Evolutionary conservation across 2,797 vertebrate species (phyloP), one percentile per base, ranked within the genome.

Genomic region (Pseudocheirus occidentalis): DNA sequence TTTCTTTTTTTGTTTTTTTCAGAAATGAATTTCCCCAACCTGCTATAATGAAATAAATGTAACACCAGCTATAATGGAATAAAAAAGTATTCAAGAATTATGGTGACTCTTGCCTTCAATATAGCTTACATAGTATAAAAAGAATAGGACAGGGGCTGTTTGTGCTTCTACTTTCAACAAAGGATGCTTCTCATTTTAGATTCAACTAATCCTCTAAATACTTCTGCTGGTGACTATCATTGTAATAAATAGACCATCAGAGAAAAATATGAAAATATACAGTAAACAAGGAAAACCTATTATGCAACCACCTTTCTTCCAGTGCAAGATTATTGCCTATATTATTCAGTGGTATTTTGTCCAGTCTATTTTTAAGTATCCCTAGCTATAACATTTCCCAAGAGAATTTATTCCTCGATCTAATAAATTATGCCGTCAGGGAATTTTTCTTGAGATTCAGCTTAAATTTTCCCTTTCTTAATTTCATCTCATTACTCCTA

Each of bases 401-500:
- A 95, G 94, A 92, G 98, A 98, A 96, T 98, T 55, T 96, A 98
- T 97, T 98, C 95, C 94, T 91, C 95, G 96, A 96, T 96, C 96
- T 98, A 98, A 98, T 95, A 96, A 96, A 97, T 95, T 96, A 98
- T 90, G 97, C 96, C 56, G 0, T 95, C 96, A 97, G 94, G 95
- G 98, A 98, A 94, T 96, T 98, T 95, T 97, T 98, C 89, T 96
- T 95, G 93, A 98, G 96, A 98, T 98, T 98, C 97, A 98, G 91
- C 97, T 97, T 97, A 94, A 98, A 97, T 94, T 97, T 98, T 96
- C 94, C 97, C 50, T 97, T 98, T 98, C 98, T 98, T 98, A 98
- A 99, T 98, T 98, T 98, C 97, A 98, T 98, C 97, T 98, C 97
- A 97, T 91, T 93, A 95, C 92, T 97, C 97, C 97, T 96, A 96